A percentile compares a stretch with the other conserved stretches of the same genome.
These are phyloP conservation scores for Menura novaehollandiae DNA, from an alignment of 2,113 vertebrate genomes.

Conservation along the genomic window DNA sequence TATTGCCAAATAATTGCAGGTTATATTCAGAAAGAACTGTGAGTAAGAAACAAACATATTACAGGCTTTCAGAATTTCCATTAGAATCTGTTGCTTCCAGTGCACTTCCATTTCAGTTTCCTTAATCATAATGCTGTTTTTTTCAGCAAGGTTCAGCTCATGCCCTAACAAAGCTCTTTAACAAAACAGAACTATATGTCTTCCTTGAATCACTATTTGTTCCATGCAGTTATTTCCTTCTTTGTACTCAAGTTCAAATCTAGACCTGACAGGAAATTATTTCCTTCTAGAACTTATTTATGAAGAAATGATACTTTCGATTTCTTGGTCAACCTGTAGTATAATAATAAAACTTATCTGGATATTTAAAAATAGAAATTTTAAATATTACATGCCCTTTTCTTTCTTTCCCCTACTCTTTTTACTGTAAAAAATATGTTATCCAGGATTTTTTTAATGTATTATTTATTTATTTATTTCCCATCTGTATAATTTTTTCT, in stretches of 20 bases:
- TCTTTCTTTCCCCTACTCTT: neutral
- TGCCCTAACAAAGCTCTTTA: neutral
- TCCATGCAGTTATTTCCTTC: neutral
- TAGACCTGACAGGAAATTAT: neutral
- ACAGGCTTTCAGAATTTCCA: neutral
- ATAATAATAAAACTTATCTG: neutral
- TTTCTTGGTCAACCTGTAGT: neutral
- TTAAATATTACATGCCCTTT: neutral
- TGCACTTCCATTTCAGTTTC: neutral
- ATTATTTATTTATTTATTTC: neutral
- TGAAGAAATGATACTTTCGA: neutral
- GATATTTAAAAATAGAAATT: neutral
- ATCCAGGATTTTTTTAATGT: no score
- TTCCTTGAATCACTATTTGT: neutral
- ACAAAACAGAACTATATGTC: neutral
- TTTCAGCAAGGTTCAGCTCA: neutral
- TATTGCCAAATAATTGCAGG: neutral
- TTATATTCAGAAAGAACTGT: neutral
- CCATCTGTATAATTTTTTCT: neutral
- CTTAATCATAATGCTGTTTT: neutral
- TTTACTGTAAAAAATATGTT: neutral
- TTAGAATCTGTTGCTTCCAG: neutral
- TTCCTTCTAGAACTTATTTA: neutral
- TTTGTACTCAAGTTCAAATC: neutral
- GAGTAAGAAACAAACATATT: neutral